Percentiles rank a stretch among this genome's conserved stretches.
Conservation (phyloP, 2,797 vertebrate genomes). For the Pseudochirops cupreus region DNA sequence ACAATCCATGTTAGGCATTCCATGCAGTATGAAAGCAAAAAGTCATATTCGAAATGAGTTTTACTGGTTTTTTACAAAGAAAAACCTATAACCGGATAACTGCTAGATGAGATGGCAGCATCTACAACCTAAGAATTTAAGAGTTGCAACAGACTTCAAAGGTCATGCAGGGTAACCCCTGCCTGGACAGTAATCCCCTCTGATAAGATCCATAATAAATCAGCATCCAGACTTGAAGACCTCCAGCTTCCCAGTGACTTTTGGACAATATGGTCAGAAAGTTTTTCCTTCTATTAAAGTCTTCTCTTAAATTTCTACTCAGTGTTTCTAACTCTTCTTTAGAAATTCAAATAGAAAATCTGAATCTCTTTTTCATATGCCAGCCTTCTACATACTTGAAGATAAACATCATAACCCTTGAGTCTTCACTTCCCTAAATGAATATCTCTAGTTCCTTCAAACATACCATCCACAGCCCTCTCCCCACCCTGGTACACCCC, state of each 20-base stretch:
- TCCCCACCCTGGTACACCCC: background rate
- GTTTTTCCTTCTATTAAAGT: background rate
- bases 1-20: constrained; percentile 26
- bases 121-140: background rate
- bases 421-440: background rate
- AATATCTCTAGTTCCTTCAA: background rate
- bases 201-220: background rate
- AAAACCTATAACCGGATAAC: background rate
- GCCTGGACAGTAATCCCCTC: background rate
- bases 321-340: background rate
- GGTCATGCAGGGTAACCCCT: background rate
- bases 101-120: background rate
- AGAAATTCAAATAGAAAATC: background rate
- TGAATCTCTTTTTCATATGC: background rate
- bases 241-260: background rate
- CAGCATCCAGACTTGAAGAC: background rate
- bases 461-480: background rate
- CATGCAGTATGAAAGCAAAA: constrained; percentile 26
- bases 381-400: background rate
- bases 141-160: background rate
- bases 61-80: constrained; percentile 56
- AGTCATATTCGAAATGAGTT: background rate
- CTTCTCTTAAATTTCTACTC: background rate
- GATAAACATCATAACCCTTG: background rate
- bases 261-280: background rate